Evolutionary conservation across 2,113 vertebrate genomes (phyloP).

Genomic region (Gymnogyps californianus): DNA sequence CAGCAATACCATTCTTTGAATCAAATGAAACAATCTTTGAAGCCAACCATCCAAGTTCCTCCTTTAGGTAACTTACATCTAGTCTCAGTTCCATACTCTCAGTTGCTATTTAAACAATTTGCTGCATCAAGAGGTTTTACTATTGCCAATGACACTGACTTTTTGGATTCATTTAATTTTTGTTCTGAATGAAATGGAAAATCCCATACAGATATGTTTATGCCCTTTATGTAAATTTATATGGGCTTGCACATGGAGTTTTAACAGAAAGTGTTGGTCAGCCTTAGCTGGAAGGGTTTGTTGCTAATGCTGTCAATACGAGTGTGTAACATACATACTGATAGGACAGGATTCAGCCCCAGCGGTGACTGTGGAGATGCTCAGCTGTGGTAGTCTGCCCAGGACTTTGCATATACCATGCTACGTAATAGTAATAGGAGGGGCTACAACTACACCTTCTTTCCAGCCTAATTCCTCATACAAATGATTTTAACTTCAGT

Average conservation of each 20-base stretch:
- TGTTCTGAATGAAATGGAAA: neutral
- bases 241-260: neutral
- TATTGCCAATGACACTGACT: neutral
- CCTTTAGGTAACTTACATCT: neutral
- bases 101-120: neutral
- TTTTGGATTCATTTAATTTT: neutral
- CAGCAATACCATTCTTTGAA: neutral
- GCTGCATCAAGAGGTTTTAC: neutral
- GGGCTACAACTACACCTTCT: neutral
- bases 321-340: neutral
- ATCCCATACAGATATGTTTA: neutral
- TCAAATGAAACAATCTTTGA: neutral
- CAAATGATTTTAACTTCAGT: neutral
- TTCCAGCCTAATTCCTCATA: neutral
- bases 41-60: neutral
- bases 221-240: neutral
- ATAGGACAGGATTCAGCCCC: neutral
- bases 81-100: neutral
- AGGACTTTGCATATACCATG: neutral
- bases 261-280: neutral
- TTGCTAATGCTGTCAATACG: neutral
- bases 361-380: neutral
- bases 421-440: neutral
- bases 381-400: neutral
- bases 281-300: neutral